These are phyloP conservation scores for Brachionus paranguensis DNA, from an alignment of 1,140 invertebrate genomes.

Conservation along the genomic window DNA sequence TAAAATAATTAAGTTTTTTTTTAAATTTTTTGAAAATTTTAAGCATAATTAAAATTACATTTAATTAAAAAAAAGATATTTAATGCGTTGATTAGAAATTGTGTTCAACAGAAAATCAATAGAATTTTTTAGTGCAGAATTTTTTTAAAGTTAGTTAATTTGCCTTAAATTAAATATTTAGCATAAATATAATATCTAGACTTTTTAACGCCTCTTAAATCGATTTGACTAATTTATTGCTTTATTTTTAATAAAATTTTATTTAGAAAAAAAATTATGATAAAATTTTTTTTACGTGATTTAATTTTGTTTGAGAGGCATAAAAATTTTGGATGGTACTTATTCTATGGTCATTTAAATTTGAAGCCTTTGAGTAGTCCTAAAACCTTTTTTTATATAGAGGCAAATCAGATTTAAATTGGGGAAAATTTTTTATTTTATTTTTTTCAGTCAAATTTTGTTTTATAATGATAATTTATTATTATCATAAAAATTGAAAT, in stretches of 20 bases:
- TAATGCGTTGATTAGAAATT: too few species aligned
- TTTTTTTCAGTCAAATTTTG: not conserved
- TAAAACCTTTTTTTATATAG: too few species aligned
- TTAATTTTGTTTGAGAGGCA: not conserved
- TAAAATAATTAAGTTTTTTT: too few species aligned
- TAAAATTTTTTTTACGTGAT: not conserved
- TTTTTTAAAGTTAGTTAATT: too few species aligned
- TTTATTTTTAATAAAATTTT: not conserved
- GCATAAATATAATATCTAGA: too few species aligned
- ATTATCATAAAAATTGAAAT: not conserved
- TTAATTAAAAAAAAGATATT: too few species aligned
- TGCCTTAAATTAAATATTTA: too few species aligned
- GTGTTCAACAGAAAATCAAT: too few species aligned
- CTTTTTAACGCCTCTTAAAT: not conserved
- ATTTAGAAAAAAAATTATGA: not conserved
- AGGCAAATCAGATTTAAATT: not conserved
- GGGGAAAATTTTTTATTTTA: not conserved
- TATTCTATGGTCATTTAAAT: not conserved
- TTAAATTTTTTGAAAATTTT: too few species aligned
- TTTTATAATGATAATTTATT: not conserved
- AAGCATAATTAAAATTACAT: too few species aligned
- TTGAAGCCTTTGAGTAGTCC: not conserved
- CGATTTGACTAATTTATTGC: not conserved
- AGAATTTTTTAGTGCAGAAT: too few species aligned
- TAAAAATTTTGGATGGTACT: not conserved